These are phyloP conservation scores for Halcyon malimbica DNA, from an alignment of 2,113 vertebrate species.

Conservation along the genomic window DNA sequence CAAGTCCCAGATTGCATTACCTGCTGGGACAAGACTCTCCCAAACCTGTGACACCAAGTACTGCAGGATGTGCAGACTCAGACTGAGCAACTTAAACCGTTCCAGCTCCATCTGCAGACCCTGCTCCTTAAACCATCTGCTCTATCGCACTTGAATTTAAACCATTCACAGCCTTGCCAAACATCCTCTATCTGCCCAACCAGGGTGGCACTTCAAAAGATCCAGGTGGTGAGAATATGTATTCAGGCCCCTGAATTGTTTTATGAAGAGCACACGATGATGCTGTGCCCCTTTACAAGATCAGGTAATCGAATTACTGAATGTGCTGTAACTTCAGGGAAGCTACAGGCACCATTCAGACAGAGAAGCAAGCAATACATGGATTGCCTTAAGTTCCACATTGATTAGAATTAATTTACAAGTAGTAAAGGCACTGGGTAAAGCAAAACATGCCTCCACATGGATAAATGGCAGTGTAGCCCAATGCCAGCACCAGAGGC, in stretches of 20 bases:
- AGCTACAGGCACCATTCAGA: background rate
- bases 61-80: background rate
- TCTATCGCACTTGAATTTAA: background rate
- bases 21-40: background rate
- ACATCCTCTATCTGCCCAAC: background rate
- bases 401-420: background rate
- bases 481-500: background rate
- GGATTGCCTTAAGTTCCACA: background rate
- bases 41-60: background rate
- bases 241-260: background rate
- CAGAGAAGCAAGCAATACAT: background rate
- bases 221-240: background rate
- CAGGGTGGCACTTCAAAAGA: background rate
- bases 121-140: too few relatives aligned
- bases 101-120: background rate
- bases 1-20: background rate
- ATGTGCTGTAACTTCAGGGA: background rate
- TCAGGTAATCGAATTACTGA: background rate
- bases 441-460: background rate
- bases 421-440: background rate
- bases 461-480: background rate
- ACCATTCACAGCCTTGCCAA: background rate
- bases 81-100: background rate
- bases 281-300: background rate
- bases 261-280: fast-evolving